Evolutionary conservation across 1,140 invertebrate species (phyloP), one percentile per base, ranked within the genome.

Genomic region (Holotrichia oblita): DNA sequence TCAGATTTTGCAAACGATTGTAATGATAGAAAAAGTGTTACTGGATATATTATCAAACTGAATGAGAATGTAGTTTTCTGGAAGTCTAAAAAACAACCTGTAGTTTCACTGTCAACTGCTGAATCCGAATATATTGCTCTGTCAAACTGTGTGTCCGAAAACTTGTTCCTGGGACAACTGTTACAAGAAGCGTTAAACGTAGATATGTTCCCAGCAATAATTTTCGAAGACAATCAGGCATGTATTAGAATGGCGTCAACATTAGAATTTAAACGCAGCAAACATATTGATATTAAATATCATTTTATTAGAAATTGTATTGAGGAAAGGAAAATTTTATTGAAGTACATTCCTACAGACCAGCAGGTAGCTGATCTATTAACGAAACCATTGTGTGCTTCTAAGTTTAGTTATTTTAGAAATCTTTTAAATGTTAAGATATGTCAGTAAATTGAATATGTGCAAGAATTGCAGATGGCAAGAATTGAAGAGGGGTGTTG

Each of bases 41-140:
- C 79, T 48, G 84, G 84, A 14, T 83, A 81, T 77, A 75, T 80
- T 0, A 78, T 83, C 27, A 79, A 77, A n/a, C 12, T 81, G 2
- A 76, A 59, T 59, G 80, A 78, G 2, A 79, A 77, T 14, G 73
- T 80, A 2, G 73, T 84, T n/a, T 42, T 75, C 0, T 83, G 83
- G 83, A 73, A 48, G 42, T 79, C 76, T 2, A 34, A 78, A 81
- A 84, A 83, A 61, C 84, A 84, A 73, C 40, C 77, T n/a, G 81
- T 55, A n/a, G 79, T 84, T 22, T 75, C 81, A 22, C 64, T 84
- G 2, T 85, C 81, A 20, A 84, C 77, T 9, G 80, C 81, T 22
- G 81, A 85, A 81, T 82, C 84, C 0, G 84, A 86, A 80, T 75
- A 73, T n/a, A n/a, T 84, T 2, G 79, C 83, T 2, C 27, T 80